Percentiles rank a stretch among this genome's conserved stretches.
Conservation (phyloP, 2,797 vertebrate genomes). For the Rhadinocentrus ornatus region DNA sequence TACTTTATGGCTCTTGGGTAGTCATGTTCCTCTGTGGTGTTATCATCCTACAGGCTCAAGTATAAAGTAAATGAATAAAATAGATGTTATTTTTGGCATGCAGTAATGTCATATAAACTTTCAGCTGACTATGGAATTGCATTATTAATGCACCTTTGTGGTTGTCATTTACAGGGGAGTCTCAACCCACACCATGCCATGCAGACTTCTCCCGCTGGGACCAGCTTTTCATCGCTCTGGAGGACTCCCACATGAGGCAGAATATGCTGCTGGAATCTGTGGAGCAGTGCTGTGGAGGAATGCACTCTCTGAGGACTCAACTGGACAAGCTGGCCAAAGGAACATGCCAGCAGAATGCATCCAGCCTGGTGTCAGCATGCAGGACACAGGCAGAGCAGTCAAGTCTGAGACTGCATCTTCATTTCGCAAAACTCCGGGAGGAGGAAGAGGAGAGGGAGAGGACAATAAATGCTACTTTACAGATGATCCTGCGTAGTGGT, state of each 20-base stretch:
- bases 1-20: not conserved
- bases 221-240: slow-evolving; percentile 75
- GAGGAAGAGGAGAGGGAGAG: slow-evolving; percentile 58
- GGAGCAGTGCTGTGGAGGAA: slow-evolving; percentile 52
- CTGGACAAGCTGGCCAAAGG: slow-evolving; percentile 53
- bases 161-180: slow-evolving; percentile 40
- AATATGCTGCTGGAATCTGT: slow-evolving; percentile 72
- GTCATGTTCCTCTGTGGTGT: too few species aligned
- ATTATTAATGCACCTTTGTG: slow-evolving; percentile 21
- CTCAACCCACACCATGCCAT: slow-evolving; percentile 45
- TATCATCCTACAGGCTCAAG: too few species aligned
- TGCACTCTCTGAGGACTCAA: slow-evolving; percentile 47
- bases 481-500: slow-evolving; percentile 47
- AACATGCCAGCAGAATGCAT: slow-evolving; percentile 49
- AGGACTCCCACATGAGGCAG: slow-evolving; percentile 80
- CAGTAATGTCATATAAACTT: not conserved
- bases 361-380: slow-evolving; percentile 55
- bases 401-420: slow-evolving; percentile 37
- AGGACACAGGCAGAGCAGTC: slow-evolving; percentile 43
- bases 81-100: not conserved
- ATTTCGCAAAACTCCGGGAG: slow-evolving; percentile 50
- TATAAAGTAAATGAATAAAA: not conserved
- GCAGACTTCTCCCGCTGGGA: slow-evolving; percentile 75
- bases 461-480: slow-evolving; percentile 61
- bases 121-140: not conserved